Conservation (phyloP, 2,113 vertebrate species). For the Macaca nemestrina region DNA sequence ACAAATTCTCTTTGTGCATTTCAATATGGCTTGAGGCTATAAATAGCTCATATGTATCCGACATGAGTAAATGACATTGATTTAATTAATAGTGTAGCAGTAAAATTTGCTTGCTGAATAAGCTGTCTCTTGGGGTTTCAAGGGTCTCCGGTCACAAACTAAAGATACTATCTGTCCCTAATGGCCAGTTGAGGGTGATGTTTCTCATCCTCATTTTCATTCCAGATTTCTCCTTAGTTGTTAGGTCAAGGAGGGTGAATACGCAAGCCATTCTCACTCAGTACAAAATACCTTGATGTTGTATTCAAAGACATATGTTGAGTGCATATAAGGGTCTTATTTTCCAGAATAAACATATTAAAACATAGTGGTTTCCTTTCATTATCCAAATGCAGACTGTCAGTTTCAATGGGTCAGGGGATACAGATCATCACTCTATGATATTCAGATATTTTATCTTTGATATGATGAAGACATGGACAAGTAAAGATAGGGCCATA, state of each 20-base stretch:
- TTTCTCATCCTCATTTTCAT: slow-evolving; percentile 8
- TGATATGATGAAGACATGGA: not conserved
- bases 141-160: not conserved
- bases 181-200: not conserved
- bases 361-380: not conserved
- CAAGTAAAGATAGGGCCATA: not conserved
- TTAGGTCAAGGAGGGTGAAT: not conserved
- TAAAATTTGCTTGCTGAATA: not conserved
- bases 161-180: not conserved
- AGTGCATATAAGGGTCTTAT: not conserved
- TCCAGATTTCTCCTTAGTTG: not conserved
- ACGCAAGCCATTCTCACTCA: not conserved
- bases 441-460: not conserved
- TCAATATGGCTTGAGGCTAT: not conserved
- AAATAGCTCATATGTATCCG: not conserved
- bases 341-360: not conserved
- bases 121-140: not conserved
- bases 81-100: slow-evolving; percentile 19
- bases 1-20: not conserved
- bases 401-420: not conserved
- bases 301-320: not conserved
- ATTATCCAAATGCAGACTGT: not conserved
- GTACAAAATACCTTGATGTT: not conserved
- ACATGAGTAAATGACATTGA: not conserved
- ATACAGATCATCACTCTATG: not conserved